Conservation (phyloP, 2,888 invertebrate species). For the Hoplodrina blanda region DNA sequence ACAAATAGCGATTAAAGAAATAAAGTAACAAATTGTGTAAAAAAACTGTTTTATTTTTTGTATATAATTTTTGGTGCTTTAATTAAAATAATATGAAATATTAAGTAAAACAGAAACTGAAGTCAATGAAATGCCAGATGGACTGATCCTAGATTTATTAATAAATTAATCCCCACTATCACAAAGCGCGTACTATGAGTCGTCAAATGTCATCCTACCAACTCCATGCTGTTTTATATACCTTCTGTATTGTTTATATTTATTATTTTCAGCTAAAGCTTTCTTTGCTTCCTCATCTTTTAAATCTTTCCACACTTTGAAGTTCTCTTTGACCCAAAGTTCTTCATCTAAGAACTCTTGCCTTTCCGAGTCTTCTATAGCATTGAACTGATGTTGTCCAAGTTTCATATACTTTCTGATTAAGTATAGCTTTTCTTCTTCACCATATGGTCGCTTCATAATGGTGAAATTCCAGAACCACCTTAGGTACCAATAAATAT, state of each 20-base stretch:
- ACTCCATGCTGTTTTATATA: constrained; percentile 97
- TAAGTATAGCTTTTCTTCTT: constrained; percentile 95
- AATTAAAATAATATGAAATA: constrained; percentile 40
- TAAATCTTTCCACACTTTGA: constrained; percentile 94
- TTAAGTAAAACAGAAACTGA: constrained; percentile 43
- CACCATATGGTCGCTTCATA: constrained; percentile 93
- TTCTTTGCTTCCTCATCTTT: constrained; percentile 96
- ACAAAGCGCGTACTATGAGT: constrained; percentile 83
- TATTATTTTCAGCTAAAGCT: constrained; percentile 95
- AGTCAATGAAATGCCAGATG: constrained; percentile 45
- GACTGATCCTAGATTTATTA: constrained; percentile 54
- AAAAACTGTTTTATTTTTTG: constrained; percentile 79
- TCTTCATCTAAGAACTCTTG: constrained; percentile 93
- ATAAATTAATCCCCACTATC: constrained; percentile 52
- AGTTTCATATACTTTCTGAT: constrained; percentile 95
- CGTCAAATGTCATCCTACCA: constrained; percentile 97
- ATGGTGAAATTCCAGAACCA: constrained; percentile 96
- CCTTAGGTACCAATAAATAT: constrained; percentile 93
- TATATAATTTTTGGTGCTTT: constrained; percentile 59
- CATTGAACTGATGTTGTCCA: constrained; percentile 93
- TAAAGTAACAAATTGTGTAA: constrained; percentile 88
- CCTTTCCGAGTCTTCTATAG: constrained; percentile 93
- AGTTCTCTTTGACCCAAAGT: constrained; percentile 96
- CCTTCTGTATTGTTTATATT: constrained; percentile 96
- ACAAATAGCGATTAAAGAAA: constrained; percentile 83